Percentiles rank a stretch among this genome's conserved stretches.
Evolutionary conservation across 2,797 vertebrate species (phyloP).

Genomic region (Holocentrus rufus): DNA sequence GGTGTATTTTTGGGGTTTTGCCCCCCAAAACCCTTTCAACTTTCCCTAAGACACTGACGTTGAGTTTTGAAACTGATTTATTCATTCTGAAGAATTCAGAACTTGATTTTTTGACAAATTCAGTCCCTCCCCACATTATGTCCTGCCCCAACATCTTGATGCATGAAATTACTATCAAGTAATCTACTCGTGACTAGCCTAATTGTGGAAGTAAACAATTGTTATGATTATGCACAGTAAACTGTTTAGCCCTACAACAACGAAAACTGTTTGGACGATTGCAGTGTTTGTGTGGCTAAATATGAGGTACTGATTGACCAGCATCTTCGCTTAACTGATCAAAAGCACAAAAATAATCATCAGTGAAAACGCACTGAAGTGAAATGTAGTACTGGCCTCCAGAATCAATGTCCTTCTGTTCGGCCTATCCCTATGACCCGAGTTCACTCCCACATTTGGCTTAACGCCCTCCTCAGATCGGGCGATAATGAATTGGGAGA

Average conservation of each 20-base stretch:
- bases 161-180: too few relatives aligned
- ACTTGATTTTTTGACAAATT: too few relatives aligned
- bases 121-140: too few relatives aligned
- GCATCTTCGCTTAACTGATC: not conserved
- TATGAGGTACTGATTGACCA: not conserved
- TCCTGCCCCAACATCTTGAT: too few relatives aligned
- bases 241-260: not conserved
- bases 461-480: constrained; percentile 22
- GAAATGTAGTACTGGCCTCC: not conserved
- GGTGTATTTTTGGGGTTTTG: too few relatives aligned
- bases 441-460: constrained; percentile 41
- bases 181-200: too few relatives aligned
- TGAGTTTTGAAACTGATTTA: too few relatives aligned
- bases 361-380: not conserved
- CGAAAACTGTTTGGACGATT: not conserved
- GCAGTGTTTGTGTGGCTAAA: not conserved
- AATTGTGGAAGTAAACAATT: not conserved
- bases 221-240: not conserved
- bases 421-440: constrained; percentile 6
- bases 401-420: constrained; percentile 36
- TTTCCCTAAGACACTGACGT: too few relatives aligned
- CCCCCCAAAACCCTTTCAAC: too few relatives aligned
- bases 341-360: not conserved
- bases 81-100: too few relatives aligned
- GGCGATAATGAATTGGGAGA: constrained; percentile 50